Percentiles rank a stretch among this genome's conserved stretches.
phyloP scores from a whole-genome alignment of 2,888 invertebrate species.

The Ditula angustiorana region DNA sequence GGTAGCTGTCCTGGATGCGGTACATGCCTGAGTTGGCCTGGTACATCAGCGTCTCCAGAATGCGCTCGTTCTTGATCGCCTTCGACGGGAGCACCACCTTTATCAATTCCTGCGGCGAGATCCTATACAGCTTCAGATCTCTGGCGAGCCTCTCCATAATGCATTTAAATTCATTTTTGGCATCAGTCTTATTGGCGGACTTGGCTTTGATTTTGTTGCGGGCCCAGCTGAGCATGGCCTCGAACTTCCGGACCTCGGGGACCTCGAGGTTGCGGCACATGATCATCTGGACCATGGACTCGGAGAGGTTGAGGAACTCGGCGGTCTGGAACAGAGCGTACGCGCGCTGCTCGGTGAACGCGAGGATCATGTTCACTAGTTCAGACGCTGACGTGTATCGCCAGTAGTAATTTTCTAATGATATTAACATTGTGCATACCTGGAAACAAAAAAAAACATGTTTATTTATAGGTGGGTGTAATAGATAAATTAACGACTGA shows the following conservation, averaged over 20 bases:
- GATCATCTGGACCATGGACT: constrained; percentile 97
- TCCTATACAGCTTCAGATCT: constrained; percentile 95
- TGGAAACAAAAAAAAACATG: constrained; percentile 52
- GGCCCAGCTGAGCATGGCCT: constrained; percentile 97
- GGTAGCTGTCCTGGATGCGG: constrained; percentile 94
- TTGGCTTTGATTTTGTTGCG: constrained; percentile 92
- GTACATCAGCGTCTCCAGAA: constrained; percentile 96
- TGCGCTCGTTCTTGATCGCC: constrained; percentile 96
- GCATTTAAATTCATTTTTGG: constrained; percentile 95
- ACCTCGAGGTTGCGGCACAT: constrained; percentile 96
- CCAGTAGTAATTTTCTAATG: constrained; percentile 97
- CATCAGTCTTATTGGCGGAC: constrained; percentile 92
- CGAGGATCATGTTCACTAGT: constrained; percentile 96
- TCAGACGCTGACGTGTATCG: constrained; percentile 97
- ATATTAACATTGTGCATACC: constrained; percentile 96
- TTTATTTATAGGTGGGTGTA: not conserved
- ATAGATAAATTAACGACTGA: no score
- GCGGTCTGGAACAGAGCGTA: constrained; percentile 93
- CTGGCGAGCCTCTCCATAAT: constrained; percentile 96
- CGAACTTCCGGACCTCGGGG: constrained; percentile 95
- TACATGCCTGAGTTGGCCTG: constrained; percentile 97
- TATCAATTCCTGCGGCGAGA: constrained; percentile 96
- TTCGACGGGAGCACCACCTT: constrained; percentile 97
- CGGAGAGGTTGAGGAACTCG: constrained; percentile 95
- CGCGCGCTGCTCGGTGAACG: constrained; percentile 95